A percentile compares a stretch with the other conserved stretches of the same genome.
These are phyloP conservation scores for Phylloscopus trochilus DNA, from an alignment of 2,113 vertebrate species.

Conservation along the genomic window DNA sequence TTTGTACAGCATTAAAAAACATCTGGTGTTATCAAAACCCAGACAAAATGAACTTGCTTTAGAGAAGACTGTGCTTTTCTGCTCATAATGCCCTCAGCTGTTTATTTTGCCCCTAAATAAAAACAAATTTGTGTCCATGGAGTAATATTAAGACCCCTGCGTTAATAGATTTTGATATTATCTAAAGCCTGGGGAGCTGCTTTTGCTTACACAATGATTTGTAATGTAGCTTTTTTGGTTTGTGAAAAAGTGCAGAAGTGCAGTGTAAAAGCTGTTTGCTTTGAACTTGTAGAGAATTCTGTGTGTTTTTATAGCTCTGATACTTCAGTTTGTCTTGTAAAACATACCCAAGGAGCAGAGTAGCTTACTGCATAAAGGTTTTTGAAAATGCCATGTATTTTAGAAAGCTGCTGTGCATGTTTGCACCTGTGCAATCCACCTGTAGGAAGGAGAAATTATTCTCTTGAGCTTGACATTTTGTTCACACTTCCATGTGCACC, in stretches of 20 bases:
- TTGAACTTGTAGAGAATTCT: not conserved
- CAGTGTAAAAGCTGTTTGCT: not conserved
- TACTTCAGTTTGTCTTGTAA: not conserved
- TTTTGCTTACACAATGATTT: not conserved
- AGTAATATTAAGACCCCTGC: not conserved
- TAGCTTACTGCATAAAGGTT: not conserved
- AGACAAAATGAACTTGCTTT: conserved; percentile 11
- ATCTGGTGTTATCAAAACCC: conserved; percentile 49
- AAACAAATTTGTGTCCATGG: not conserved
- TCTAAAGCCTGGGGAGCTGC: not conserved
- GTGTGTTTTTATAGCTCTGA: not conserved
- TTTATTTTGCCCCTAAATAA: not conserved
- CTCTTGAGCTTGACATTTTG: conserved; percentile 14
- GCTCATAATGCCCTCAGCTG: not conserved
- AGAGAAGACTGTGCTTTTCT: not conserved
- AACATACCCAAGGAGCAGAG: not conserved
- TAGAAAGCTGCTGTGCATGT: not conserved
- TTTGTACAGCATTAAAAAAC: conserved; percentile 56
- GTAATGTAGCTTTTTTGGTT: not conserved
- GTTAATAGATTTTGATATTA: not conserved
- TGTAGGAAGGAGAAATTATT: conserved; percentile 2
- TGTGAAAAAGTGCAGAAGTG: not conserved
- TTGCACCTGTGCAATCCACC: not conserved
- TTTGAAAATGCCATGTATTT: not conserved
- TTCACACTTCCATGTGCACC: not conserved